Evolutionary conservation across 2,113 vertebrate genomes (phyloP), one percentile per base, ranked within the genome.

Genomic region (Nymphicus hollandicus): DNA sequence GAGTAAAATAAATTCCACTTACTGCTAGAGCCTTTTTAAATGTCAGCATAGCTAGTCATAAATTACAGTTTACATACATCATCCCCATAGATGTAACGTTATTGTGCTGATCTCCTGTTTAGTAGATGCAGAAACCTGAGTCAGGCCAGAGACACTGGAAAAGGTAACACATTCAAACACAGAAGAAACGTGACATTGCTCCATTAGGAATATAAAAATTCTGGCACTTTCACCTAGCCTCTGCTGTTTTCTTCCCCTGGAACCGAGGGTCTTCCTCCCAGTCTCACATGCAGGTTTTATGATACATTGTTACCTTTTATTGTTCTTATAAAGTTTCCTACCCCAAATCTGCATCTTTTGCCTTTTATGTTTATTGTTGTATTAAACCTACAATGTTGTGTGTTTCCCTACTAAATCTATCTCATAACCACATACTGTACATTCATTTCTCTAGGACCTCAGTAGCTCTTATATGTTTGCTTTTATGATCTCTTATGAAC

Each of bases 401-500:
- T 39, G 49, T 81, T 94, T 94, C 89, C 92, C 83, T 96, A 80
- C 86, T 95, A 97, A 97, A 97, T 94, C 96, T 97, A 94, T 82
- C 83, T 93, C 47, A 66, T 91, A 97, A 97, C 93, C 95, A 97
- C 95, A 96, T 69, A 84, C 81, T 86, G 86, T 96, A 97, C 96
- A 89, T 93, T 96, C 83, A 97, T 97, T 97, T 97, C 93, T 97
- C 95, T 52, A 95, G 91, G 92, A 97, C 96, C 96, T 96, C 88
- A 88, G 97, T 35, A 41, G 94, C 66, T 97, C 97, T 97, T 97
- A 97, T 88, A 95, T 95, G 66, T 84, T 95, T 78, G 86, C 86
- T 97, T 98, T 98, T 98, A 97, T 90, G 95, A 97, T 97, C 89
- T 93, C 97, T 95, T 87, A 96, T 79, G 96, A 97, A 96, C 97